Percentiles rank a stretch among this genome's conserved stretches.
These are phyloP conservation scores for Sinhomidia bicolor DNA, from an alignment of 2,888 invertebrate species.

Conservation along the genomic window DNA sequence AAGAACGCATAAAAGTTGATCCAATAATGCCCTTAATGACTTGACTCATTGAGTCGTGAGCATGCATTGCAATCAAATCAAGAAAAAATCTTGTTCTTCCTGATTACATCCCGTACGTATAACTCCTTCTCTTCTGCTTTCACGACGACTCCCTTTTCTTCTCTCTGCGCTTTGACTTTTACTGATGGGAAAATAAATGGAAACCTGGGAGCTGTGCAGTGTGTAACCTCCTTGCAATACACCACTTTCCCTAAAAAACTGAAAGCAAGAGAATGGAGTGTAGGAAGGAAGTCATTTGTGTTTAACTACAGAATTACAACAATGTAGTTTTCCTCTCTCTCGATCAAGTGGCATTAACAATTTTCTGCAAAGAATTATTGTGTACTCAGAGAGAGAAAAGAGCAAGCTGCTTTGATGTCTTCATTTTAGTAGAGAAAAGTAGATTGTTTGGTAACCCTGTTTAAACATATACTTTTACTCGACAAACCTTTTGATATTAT, in stretches of 20 bases:
- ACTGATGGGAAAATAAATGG: too few relatives aligned
- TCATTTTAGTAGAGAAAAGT: conserved; percentile 52
- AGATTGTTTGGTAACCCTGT: conserved; percentile 59
- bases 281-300: not conserved
- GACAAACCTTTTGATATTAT: conserved; percentile 34
- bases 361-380: conserved; percentile 21
- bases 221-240: too few relatives aligned
- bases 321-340: not conserved
- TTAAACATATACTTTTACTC: conserved; percentile 62
- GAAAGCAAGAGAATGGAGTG: too few relatives aligned
- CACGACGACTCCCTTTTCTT: not conserved
- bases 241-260: too few relatives aligned
- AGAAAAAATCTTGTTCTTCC: conserved; percentile 52
- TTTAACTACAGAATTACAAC: not conserved
- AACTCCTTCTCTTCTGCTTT: not conserved
- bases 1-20: not conserved
- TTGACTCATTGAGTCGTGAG: not conserved
- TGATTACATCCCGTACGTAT: not conserved
- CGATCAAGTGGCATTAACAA: conserved; percentile 12
- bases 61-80: conserved; percentile 15
- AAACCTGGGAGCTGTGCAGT: too few relatives aligned
- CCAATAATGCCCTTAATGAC: conserved; percentile 20
- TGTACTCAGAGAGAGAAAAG: conserved; percentile 45
- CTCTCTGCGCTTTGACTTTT: not conserved
- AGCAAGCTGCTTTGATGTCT: conserved; percentile 65